These are phyloP conservation scores for Xyrauchen texanus DNA, from an alignment of 2,113 vertebrate species.

Conservation along the genomic window DNA sequence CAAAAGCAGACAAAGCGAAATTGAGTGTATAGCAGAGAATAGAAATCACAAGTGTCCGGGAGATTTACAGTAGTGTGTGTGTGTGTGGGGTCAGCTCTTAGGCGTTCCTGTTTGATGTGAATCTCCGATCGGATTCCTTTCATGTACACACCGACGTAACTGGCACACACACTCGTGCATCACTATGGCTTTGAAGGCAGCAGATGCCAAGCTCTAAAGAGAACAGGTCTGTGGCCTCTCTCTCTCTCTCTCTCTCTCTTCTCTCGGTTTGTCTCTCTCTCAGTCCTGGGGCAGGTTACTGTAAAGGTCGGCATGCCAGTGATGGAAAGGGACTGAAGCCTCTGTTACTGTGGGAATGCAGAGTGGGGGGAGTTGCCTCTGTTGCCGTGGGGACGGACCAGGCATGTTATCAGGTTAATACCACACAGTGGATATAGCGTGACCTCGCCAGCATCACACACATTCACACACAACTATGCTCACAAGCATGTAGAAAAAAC, in stretches of 20 bases:
- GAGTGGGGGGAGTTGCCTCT: not conserved
- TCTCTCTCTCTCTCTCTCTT: not conserved
- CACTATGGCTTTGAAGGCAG: slow-evolving; percentile 28
- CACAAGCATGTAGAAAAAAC: slow-evolving; percentile 7
- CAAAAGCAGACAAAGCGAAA: slow-evolving; percentile 21
- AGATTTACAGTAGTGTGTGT: not conserved
- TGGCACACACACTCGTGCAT: slow-evolving; percentile 17
- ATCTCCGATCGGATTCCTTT: slow-evolving; percentile 24
- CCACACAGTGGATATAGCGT: not conserved
- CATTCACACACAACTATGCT: not conserved
- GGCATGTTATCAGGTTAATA: slow-evolving; percentile 30
- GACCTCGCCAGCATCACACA: not conserved
- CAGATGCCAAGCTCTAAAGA: slow-evolving; percentile 5
- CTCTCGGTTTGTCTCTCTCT: not conserved
- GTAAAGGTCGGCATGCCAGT: slow-evolving; percentile 30
- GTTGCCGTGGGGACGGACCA: slow-evolving; percentile 21
- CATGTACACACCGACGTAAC: slow-evolving; percentile 11
- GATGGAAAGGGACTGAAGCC: slow-evolving; percentile 29
- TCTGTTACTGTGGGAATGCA: too few species aligned
- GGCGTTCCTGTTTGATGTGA: slow-evolving; percentile 33
- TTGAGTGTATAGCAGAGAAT: slow-evolving; percentile 15
- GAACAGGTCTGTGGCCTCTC: not conserved
- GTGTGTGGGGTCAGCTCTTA: slow-evolving; percentile 24
- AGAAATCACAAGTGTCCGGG: not conserved
- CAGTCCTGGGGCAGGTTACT: slow-evolving; percentile 18